Evolutionary conservation across 2,888 invertebrate species (phyloP).

Genomic region (Lottia scabra): DNA sequence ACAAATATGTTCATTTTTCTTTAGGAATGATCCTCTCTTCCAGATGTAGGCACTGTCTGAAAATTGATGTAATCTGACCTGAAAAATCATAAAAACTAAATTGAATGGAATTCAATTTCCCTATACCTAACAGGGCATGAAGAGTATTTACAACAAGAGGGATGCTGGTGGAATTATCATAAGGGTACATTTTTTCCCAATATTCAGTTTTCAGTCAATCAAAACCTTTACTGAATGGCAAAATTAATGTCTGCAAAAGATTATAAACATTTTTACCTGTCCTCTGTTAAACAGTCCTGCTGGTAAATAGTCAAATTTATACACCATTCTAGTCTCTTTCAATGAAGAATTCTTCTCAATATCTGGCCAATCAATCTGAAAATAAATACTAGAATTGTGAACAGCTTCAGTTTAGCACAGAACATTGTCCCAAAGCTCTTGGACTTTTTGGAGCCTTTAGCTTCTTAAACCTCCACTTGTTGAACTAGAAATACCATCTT

Average conservation of each 20-base stretch:
- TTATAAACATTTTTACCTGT: slow-evolving; percentile 51
- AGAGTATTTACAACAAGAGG: not conserved
- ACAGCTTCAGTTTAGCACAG: no score
- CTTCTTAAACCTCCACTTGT: no score
- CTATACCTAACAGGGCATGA: no score
- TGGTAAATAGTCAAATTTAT: slow-evolving; percentile 66
- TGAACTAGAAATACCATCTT: no score
- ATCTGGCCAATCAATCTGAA: slow-evolving; percentile 59
- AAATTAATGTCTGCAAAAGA: not conserved
- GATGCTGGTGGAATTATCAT: no score
- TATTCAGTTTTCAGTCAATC: no score
- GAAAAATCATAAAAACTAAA: not conserved
- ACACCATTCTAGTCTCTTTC: slow-evolving; percentile 60
- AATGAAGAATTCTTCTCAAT: slow-evolving; percentile 42
- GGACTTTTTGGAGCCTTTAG: no score
- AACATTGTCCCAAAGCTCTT: no score
- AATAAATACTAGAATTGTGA: no score
- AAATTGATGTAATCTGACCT: slow-evolving; percentile 66
- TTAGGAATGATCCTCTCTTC: slow-evolving; percentile 66
- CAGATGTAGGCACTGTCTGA: slow-evolving; percentile 64
- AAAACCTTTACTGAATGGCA: no score
- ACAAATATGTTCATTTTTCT: slow-evolving; percentile 65
- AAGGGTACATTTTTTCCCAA: no score
- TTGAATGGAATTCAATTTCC: no score
- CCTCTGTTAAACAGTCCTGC: slow-evolving; percentile 67